Percentiles rank a stretch among this genome's conserved stretches.
These are phyloP conservation scores for Pteruthius melanotis DNA, from an alignment of 2,113 vertebrate genomes.

Conservation along the genomic window DNA sequence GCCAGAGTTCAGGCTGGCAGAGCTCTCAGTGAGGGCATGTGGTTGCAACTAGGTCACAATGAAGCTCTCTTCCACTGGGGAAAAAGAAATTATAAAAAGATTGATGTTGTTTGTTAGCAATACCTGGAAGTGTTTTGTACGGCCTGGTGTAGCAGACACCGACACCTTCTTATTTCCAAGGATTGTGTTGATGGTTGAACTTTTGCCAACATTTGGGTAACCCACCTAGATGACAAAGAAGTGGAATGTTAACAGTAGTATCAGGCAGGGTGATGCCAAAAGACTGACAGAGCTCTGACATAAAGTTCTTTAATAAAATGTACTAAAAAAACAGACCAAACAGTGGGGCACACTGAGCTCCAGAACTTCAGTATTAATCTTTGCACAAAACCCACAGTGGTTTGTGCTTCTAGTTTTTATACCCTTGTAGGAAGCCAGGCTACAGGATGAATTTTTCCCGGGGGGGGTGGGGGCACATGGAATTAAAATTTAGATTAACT, in stretches of 20 bases:
- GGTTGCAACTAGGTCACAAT: background rate
- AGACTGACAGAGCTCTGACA: background rate
- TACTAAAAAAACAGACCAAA: background rate
- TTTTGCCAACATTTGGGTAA: slow-evolving; percentile 98
- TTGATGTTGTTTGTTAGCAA: background rate
- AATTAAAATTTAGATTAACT: background rate
- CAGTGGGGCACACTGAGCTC: background rate
- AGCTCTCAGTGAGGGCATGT: background rate
- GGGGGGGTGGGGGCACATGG: background rate
- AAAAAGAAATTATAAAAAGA: background rate
- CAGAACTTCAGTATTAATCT: background rate
- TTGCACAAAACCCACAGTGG: background rate
- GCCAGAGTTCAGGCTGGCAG: background rate
- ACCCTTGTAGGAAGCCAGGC: background rate
- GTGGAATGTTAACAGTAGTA: background rate
- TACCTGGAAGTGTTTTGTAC: slow-evolving; percentile 99
- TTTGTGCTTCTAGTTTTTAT: background rate
- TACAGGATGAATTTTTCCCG: background rate
- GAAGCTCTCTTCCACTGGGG: background rate
- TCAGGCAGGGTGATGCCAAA: background rate
- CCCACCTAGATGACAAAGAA: slow-evolving; percentile 79
- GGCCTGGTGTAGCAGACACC: slow-evolving; percentile 93
- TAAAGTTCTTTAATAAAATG: background rate
- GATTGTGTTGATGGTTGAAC: slow-evolving; percentile 97
- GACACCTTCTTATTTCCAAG: slow-evolving; percentile 96